Evolutionary conservation across 2,888 invertebrate genomes (phyloP).

Genomic region (Phania funesta): DNA sequence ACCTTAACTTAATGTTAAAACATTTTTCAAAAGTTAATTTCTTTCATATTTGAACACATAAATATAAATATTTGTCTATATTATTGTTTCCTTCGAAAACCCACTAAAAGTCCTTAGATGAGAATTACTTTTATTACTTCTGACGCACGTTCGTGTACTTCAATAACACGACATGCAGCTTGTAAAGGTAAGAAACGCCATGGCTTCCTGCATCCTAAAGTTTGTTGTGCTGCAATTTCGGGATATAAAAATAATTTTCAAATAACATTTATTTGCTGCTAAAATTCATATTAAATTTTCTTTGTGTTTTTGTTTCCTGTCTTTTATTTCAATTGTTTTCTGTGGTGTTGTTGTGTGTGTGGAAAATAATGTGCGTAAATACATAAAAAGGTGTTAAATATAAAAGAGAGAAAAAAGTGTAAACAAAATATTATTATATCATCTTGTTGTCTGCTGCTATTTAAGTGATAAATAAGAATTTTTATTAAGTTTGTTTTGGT

Average conservation of each 20-base stretch:
- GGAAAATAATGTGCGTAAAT: slow-evolving; percentile 20
- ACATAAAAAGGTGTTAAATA: slow-evolving; percentile 52
- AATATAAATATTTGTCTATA: not conserved
- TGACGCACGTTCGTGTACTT: slow-evolving; percentile 30
- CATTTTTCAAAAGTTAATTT: not conserved
- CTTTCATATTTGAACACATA: not conserved
- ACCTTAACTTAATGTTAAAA: no score
- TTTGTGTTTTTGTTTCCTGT: slow-evolving; percentile 43
- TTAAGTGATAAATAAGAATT: slow-evolving; percentile 51
- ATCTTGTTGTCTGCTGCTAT: slow-evolving; percentile 40
- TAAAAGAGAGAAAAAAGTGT: slow-evolving; percentile 26
- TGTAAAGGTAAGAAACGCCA: slow-evolving; percentile 1
- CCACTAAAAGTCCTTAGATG: slow-evolving; percentile 69
- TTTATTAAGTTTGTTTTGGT: slow-evolving; percentile 18
- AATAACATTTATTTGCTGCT: slow-evolving; percentile 68
- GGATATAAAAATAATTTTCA: no score
- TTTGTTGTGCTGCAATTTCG: no score
- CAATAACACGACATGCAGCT: slow-evolving; percentile 1
- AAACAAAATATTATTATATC: slow-evolving; percentile 46
- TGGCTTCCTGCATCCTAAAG: not conserved
- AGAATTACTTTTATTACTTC: slow-evolving; percentile 72
- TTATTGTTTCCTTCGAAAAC: slow-evolving; percentile 14
- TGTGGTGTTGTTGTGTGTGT: slow-evolving; percentile 40
- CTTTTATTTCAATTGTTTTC: slow-evolving; percentile 35
- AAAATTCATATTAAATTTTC: slow-evolving; percentile 68